Evolutionary conservation across 1,140 invertebrate genomes (phyloP).

Genomic region (Batillaria attramentaria): DNA sequence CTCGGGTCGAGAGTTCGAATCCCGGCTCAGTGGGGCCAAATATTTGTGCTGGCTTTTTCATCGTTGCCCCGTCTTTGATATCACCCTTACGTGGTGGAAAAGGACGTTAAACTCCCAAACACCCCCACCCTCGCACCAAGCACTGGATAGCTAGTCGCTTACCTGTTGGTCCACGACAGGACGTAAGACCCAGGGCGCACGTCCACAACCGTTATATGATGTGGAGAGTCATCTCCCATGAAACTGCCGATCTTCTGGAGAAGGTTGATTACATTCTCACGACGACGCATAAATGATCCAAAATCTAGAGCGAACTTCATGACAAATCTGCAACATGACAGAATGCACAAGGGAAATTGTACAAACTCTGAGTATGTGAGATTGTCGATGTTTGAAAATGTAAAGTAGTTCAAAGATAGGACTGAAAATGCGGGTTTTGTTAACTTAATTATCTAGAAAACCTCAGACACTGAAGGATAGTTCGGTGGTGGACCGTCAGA

Average conservation of each 20-base stretch:
- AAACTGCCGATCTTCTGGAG: slow-evolving; percentile 37
- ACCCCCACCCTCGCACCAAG: not conserved
- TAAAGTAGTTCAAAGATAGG: not conserved
- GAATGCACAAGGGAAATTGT: not conserved
- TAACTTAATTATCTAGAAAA: not conserved
- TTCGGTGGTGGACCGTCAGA: not conserved
- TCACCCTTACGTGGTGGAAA: not conserved
- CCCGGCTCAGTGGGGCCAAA: not conserved
- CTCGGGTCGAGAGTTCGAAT: not conserved
- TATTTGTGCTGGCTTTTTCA: no score
- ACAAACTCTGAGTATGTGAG: not conserved
- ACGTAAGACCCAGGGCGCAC: slow-evolving; percentile 32
- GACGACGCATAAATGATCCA: not conserved
- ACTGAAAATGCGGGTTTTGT: not conserved
- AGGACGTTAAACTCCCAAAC: no score
- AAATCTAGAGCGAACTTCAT: slow-evolving; percentile 30
- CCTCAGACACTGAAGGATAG: not conserved
- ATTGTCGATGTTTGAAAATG: not conserved
- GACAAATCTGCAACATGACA: slow-evolving; percentile 77
- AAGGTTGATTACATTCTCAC: slow-evolving; percentile 30
- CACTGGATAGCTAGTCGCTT: not conserved
- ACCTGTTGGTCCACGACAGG: slow-evolving; percentile 41
- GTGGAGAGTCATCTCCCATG: slow-evolving; percentile 29
- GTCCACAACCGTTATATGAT: slow-evolving; percentile 35
- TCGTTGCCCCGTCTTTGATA: not conserved